Base-by-base conservation (phyloP, 2,113 vertebrate species). In the Pteronura brasiliensis region DNA sequence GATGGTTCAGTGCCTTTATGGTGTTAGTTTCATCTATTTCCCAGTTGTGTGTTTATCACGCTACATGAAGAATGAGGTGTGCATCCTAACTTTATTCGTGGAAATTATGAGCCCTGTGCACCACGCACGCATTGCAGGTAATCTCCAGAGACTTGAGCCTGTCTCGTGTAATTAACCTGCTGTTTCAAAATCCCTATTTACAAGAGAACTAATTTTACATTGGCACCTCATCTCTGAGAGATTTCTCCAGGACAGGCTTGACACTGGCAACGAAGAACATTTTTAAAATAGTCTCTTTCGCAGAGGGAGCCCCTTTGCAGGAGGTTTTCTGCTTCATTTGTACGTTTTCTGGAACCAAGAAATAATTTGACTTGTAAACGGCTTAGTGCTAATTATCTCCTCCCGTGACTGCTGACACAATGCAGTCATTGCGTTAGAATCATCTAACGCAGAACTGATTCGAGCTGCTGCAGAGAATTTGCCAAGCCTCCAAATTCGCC, bases 1-100 rank as follows among this genome's bases (percentile, higher is more conserved):
- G 52, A 34, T 42, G 34, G 47, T 2, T 87, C 14, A 1, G 14
- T 25, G 9, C 47, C 18, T 91, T 3, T 55, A 89, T 44, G 84
- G 12, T 31, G n/a, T 4, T 82, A 2, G 91, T 63, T 34, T 49
- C 44, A 63, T 96, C 49, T 71, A 72, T 93, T 92, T 52, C 11
- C 55, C 27, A 42, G 89, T 95, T 61, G 29, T 92, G 69, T 90
- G 97, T 96, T 97, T 93, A 91, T 91, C 61, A n/a, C 61, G n/a
- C 39, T 76, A 29, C 29, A 31, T 57, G 59, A 49, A 49, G 88
- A 95, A 57, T 27, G 63, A 85, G n/a, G 55, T 85, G 34, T 84
- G 21, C 34, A 7, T 61, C 59, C 63, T 1, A 0, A 27, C 74
- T 89, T 59, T 97, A 57, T 42, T 95, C 81, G 74, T 71, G 63